phyloP scores from a whole-genome alignment of 2,888 invertebrate species.

The Creontiades dilutus region DNA sequence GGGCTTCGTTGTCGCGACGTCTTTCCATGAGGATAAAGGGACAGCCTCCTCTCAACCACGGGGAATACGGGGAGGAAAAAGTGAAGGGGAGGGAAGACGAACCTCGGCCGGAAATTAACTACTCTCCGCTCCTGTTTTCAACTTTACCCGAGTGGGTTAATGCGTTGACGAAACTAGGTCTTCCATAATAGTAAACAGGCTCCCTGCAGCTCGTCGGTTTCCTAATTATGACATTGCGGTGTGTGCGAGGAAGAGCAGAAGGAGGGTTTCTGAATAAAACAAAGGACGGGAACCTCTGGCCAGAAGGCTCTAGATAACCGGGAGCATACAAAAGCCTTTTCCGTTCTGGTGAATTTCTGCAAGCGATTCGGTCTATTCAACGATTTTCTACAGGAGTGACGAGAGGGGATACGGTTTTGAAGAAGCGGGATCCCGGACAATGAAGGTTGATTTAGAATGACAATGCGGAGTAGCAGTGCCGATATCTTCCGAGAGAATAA shows the following conservation, averaged over 20 bases:
- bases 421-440: slow-evolving; percentile 9
- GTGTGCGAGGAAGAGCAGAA: background rate
- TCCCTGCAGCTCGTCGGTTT: slow-evolving; percentile 29
- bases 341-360: slow-evolving; percentile 31
- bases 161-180: slow-evolving; percentile 65
- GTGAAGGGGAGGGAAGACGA: slow-evolving; percentile 6
- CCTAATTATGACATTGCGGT: slow-evolving; percentile 56
- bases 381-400: slow-evolving; percentile 21
- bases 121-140: slow-evolving; percentile 36
- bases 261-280: slow-evolving; percentile 41
- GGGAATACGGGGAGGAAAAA: background rate
- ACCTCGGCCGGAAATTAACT: slow-evolving; percentile 59
- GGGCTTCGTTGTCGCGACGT: slow-evolving; percentile 17
- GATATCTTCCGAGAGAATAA: slow-evolving; percentile 17
- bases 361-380: slow-evolving; percentile 28
- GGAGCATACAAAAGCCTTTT: slow-evolving; percentile 28
- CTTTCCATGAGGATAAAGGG: slow-evolving; percentile 26
- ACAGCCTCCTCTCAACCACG: background rate
- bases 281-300: slow-evolving; percentile 4
- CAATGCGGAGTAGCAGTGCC: slow-evolving; percentile 28
- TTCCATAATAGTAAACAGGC: slow-evolving; percentile 55
- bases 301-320: slow-evolving; percentile 33
- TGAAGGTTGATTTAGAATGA: slow-evolving; percentile 32
- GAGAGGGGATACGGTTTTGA: slow-evolving; percentile 11
- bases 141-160: slow-evolving; percentile 46